phyloP scores from a whole-genome alignment of 2,797 vertebrate species.

The Xenopus petersii region DNA sequence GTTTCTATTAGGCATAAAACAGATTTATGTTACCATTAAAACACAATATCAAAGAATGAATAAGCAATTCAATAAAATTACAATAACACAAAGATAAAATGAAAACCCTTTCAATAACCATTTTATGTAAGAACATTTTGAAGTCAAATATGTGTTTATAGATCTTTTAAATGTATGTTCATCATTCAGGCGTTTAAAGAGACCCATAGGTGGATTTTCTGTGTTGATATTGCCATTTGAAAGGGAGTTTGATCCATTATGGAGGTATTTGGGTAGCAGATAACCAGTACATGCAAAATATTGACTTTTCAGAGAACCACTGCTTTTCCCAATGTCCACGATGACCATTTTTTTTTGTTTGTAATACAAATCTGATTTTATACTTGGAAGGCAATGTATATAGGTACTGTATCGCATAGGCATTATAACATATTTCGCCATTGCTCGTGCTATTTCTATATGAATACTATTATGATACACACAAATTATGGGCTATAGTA shows the following conservation, averaged over 20 bases:
- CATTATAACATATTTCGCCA: too few relatives aligned
- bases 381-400: not conserved
- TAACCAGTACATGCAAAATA: not conserved
- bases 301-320: not conserved
- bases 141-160: slow-evolving; percentile 84
- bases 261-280: not conserved
- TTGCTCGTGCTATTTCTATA: too few relatives aligned
- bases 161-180: slow-evolving; percentile 82
- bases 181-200: slow-evolving; percentile 77
- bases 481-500: too few relatives aligned
- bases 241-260: too few relatives aligned
- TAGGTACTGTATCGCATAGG: too few relatives aligned
- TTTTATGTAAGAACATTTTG: slow-evolving; percentile 82
- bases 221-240: slow-evolving; percentile 53
- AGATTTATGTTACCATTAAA: slow-evolving; percentile 84
- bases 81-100: slow-evolving; percentile 81
- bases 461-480: too few relatives aligned
- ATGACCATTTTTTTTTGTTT: not conserved
- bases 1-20: slow-evolving; percentile 81
- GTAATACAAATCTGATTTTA: not conserved
- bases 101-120: slow-evolving; percentile 80
- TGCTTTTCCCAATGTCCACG: not conserved
- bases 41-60: slow-evolving; percentile 84
- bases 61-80: slow-evolving; percentile 86
- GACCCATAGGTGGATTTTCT: slow-evolving; percentile 74